These are phyloP conservation scores for Euborellia annulipes DNA, from an alignment of 1,140 invertebrate species.

Conservation along the genomic window DNA sequence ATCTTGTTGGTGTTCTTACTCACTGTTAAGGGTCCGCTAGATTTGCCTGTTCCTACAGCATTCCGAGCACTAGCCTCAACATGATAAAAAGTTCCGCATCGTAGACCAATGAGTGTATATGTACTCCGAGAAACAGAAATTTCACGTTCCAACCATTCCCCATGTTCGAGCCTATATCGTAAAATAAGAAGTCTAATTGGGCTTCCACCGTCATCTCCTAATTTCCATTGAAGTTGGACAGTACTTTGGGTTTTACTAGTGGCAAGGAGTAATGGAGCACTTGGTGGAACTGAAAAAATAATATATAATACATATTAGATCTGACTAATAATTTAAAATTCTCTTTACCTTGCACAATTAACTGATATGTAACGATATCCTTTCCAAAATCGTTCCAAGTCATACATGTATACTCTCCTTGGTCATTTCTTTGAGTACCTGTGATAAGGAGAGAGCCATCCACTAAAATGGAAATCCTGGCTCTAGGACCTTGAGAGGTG, in stretches of 20 bases:
- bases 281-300: constrained; percentile 19
- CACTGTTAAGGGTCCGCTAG: constrained; percentile 24
- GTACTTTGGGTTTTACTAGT: constrained; percentile 16
- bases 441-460: constrained; percentile 17
- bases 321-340: background rate
- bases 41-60: constrained; percentile 26
- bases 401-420: constrained; percentile 26
- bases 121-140: constrained; percentile 18
- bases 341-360: constrained; percentile 35
- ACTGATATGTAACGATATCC: constrained; percentile 30
- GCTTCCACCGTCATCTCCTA: constrained; percentile 21
- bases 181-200: constrained; percentile 27
- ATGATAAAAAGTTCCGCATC: constrained; percentile 34
- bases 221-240: constrained; percentile 23
- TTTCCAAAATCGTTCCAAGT: constrained; percentile 27
- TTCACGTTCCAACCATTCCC: constrained; percentile 29
- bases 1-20: too few species aligned
- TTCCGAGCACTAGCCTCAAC: constrained; percentile 30
- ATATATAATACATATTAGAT: too few species aligned
- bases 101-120: constrained; percentile 27
- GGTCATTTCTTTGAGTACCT: constrained; percentile 15
- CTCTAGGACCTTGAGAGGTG: constrained; percentile 7
- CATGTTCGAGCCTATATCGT: constrained; percentile 30
- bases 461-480: constrained; percentile 5
- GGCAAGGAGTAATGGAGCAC: constrained; percentile 20